Conservation (phyloP, 2,888 invertebrate genomes). For the Polyommatus iphigenia region DNA sequence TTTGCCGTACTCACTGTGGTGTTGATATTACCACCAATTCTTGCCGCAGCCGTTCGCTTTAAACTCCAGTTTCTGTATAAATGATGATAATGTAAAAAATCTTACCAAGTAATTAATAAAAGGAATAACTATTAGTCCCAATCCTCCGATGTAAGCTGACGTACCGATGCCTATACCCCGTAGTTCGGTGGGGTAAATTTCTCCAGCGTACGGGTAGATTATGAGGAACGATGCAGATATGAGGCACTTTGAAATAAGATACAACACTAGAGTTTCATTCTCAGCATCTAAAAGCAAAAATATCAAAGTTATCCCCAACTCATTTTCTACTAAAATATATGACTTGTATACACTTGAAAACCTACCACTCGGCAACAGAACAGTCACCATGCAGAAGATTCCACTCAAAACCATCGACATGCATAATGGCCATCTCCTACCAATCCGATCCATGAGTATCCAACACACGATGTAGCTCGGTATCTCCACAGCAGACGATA, state of each 20-base stretch:
- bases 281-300: conserved; percentile 82
- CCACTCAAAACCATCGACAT: conserved; percentile 92
- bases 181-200: conserved; percentile 93
- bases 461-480: conserved; percentile 94
- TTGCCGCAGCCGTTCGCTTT: too few species aligned
- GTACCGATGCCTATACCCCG: conserved; percentile 94
- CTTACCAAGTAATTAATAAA: conserved; percentile 94
- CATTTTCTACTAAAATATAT: not conserved
- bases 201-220: conserved; percentile 95
- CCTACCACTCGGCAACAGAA: conserved; percentile 88
- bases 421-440: conserved; percentile 93
- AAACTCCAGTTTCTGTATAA: too few species aligned
- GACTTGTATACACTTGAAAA: not conserved
- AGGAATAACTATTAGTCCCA: conserved; percentile 93
- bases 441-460: conserved; percentile 93
- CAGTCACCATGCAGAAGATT: conserved; percentile 90
- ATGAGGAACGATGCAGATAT: conserved; percentile 95
- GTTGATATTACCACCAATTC: too few species aligned
- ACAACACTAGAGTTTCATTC: conserved; percentile 86
- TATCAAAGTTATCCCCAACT: not conserved
- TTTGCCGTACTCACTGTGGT: too few species aligned
- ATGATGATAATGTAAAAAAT: too few species aligned
- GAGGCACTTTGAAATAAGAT: conserved; percentile 91
- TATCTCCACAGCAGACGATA: conserved; percentile 92
- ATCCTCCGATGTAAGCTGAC: conserved; percentile 93